Conservation (phyloP, 2,888 invertebrate species). For the Trichopoda pennipes region DNA sequence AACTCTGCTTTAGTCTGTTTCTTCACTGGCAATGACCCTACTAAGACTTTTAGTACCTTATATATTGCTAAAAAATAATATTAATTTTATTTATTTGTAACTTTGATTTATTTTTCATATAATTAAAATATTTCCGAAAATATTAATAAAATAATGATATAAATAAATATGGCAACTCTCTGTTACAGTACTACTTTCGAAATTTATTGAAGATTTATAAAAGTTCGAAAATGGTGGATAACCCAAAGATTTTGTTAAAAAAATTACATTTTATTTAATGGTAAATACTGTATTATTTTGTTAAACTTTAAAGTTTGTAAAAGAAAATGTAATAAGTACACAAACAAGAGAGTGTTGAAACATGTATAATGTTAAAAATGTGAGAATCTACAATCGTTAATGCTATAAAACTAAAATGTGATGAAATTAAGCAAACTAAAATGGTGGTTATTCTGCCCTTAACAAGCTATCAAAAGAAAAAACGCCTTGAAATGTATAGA, state of each 20-base stretch:
- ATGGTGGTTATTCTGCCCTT: slow-evolving; percentile 54
- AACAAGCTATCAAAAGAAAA: slow-evolving; percentile 35
- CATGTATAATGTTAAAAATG: slow-evolving; percentile 49
- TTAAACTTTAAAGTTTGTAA: slow-evolving; percentile 41
- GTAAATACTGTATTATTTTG: slow-evolving; percentile 51
- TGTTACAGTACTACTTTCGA: slow-evolving; percentile 42
- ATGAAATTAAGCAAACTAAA: slow-evolving; percentile 62
- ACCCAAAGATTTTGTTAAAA: slow-evolving; percentile 58
- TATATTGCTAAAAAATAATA: too few relatives aligned
- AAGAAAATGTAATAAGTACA: slow-evolving; percentile 20
- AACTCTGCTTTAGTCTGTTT: too few relatives aligned
- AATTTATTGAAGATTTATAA: slow-evolving; percentile 40
- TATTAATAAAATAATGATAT: neutral
- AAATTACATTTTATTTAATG: slow-evolving; percentile 62
- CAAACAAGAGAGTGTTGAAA: slow-evolving; percentile 40
- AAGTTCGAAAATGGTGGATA: slow-evolving; percentile 68
- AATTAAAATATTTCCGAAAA: neutral
- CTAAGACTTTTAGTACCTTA: too few relatives aligned
- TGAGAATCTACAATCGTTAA: slow-evolving; percentile 40
- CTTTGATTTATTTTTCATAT: neutral
- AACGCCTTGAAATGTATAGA: slow-evolving; percentile 48
- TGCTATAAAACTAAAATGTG: slow-evolving; percentile 59
- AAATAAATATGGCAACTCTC: slow-evolving; percentile 29
- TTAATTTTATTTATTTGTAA: too few relatives aligned
- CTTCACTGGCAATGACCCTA: too few relatives aligned